Evolutionary conservation across 2,113 vertebrate genomes (phyloP).

Genomic region (Peucedramus taeniatus): DNA sequence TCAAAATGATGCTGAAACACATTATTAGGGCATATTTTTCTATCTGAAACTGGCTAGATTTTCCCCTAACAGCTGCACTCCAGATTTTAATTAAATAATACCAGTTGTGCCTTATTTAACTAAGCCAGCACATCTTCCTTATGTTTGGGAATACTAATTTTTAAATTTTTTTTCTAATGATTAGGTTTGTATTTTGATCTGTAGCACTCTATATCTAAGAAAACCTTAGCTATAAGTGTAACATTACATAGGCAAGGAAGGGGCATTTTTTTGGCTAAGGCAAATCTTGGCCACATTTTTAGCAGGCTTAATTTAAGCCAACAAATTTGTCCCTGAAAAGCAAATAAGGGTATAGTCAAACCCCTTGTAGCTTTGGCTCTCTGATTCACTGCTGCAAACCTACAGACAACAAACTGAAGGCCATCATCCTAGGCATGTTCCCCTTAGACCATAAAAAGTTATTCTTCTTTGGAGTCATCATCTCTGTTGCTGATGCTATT

Average conservation of each 20-base stretch:
- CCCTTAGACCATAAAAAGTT: not conserved
- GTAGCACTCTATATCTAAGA: not conserved
- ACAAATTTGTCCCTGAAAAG: not conserved
- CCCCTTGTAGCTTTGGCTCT: not conserved
- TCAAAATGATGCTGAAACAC: not conserved
- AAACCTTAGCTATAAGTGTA: not conserved
- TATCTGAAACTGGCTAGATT: constrained; percentile 40
- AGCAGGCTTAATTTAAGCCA: not conserved
- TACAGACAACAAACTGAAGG: not conserved
- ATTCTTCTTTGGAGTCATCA: not conserved
- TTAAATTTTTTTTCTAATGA: constrained; percentile 10
- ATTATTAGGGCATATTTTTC: constrained; percentile 41
- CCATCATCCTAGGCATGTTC: not conserved
- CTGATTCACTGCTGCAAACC: not conserved
- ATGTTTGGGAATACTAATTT: constrained; percentile 36
- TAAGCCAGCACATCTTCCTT: constrained; percentile 57
- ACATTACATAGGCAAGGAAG: not conserved
- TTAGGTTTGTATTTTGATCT: not conserved
- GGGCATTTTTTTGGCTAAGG: not conserved
- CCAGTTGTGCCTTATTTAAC: constrained; percentile 63
- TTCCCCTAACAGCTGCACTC: constrained; percentile 38
- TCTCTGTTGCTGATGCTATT: not conserved
- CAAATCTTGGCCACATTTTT: not conserved
- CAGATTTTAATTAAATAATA: constrained; percentile 69
- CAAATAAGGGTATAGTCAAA: not conserved